Evolutionary conservation across 2,888 invertebrate species (phyloP), one percentile per base, ranked within the genome.

Genomic region (Chymomyza procnemis): DNA sequence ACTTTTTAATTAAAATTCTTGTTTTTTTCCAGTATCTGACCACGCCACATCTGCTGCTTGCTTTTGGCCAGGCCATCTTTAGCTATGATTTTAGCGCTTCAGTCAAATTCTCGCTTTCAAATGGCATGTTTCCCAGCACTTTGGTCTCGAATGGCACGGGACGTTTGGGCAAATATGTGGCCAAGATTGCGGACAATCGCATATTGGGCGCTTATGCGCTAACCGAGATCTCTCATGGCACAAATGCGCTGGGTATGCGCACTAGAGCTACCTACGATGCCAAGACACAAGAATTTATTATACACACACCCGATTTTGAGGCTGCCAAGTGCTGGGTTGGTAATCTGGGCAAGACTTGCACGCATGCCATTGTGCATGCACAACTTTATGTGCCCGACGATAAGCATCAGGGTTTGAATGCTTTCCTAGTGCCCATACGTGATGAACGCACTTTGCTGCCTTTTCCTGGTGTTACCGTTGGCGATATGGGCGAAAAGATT

Each of bases 401-500:
- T 4, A 92, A 92, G 61, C 94, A 95, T 89, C 96, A 96, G 79
- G 98, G 98, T 0, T 92, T 99, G 5, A 97, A 97, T 90, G 93
- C 95, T 0, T 99, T 99, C 88, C 92, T 98, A n/a, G 96, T 97
- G 14, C 97, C 96, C 0, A 93, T 99, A 69, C 92, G 97, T 3
- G 94, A 96, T 90, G 93, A 94, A 0, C 91, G 93, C 66, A 96
- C 96, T 0, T 89, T 96, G 84, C 87, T 93, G 62, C 93, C 96
- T 0, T 94, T 92, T 85, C 94, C 96, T 0, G 97, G 97, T 0
- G 93, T 99, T 0, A 93, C 93, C 0, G 95, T 98, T 0, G 98
- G 98, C 0, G 98, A 99, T 89, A 93, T 99, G 92, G 99, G 99
- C 0, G 96, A 96, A 89, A 99, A 99, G 91, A 92, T 96, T 52